phyloP scores from a whole-genome alignment of 1,140 invertebrate genomes.

The Gonioctena quinquepunctata region DNA sequence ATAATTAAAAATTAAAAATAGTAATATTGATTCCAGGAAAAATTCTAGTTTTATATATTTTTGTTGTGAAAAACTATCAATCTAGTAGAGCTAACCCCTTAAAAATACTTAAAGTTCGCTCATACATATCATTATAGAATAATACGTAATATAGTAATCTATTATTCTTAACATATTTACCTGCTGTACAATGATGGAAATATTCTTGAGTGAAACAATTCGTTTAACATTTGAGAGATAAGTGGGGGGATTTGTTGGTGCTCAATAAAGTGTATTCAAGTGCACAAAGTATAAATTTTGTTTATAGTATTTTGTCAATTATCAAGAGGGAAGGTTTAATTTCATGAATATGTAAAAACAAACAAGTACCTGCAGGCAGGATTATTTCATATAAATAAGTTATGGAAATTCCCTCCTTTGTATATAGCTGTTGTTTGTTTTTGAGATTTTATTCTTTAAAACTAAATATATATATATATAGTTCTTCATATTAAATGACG shows the following conservation, averaged over 20 bases:
- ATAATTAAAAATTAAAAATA: too few species aligned
- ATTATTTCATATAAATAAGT: slow-evolving; percentile 25
- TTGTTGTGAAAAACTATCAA: slow-evolving; percentile 19
- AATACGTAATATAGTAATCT: slow-evolving; percentile 31
- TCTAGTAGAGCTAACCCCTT: slow-evolving; percentile 25
- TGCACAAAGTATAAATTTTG: slow-evolving; percentile 30
- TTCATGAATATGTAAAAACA: slow-evolving; percentile 21
- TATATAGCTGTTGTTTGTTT: slow-evolving; percentile 47
- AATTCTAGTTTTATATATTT: too few species aligned
- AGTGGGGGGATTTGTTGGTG: slow-evolving; percentile 39
- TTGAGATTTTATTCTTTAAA: slow-evolving; percentile 46
- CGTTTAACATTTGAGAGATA: slow-evolving; percentile 31
- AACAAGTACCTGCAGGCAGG: slow-evolving; percentile 45
- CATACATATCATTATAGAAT: slow-evolving; percentile 49
- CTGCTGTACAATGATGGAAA: slow-evolving; percentile 37
- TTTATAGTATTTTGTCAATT: slow-evolving; percentile 41
- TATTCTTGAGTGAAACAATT: slow-evolving; percentile 26
- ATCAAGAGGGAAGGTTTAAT: slow-evolving; percentile 24
- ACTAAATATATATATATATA: slow-evolving; percentile 24
- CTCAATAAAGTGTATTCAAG: slow-evolving; percentile 36
- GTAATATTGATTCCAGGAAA: too few species aligned
- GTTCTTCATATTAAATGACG: slow-evolving; percentile 20
- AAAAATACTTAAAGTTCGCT: slow-evolving; percentile 39
- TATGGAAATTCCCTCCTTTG: slow-evolving; percentile 41
- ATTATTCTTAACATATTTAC: slow-evolving; percentile 29